Evolutionary conservation across 2,888 invertebrate species (phyloP), one percentile per base, ranked within the genome.

Genomic region (Coecobrya sp.): DNA sequence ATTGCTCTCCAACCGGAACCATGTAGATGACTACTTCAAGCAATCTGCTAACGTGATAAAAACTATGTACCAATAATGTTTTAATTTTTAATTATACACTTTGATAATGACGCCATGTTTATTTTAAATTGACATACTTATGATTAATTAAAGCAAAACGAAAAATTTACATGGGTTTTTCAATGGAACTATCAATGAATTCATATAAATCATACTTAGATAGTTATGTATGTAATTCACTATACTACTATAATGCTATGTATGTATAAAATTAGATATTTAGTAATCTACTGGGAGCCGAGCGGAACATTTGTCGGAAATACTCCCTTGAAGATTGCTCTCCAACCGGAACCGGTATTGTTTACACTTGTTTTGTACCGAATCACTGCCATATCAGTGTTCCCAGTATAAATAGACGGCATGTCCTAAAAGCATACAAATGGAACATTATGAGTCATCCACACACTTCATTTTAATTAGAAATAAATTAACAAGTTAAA

Each of bases 261-360:
- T 16, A 19, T 76, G 49, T n/a, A 22, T 42, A 55, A 27, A 55
- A n/a, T 30, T 25, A 10, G 52, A 22, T n/a, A n/a, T n/a, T n/a
- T n/a, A 65, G 30, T 16, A 73, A 19, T 11, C 42, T 22, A 76
- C n/a, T 16, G 25, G 0, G 82, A 59, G 10, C 55, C 59, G 1
- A 84, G 19, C 16, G 91, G 92, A 42, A 93, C 27, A 36, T 82
- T 49, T 81, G 94, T 94, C 55, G 94, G 93, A 62, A 30, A 79
- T 4, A 91, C 91, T 19, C 95, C 95, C 79, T 95, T 93, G 93
- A 96, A 96, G 8, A 94, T 88, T 55, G 96, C 96, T 2, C 96
- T 95, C 97, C 97, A 98, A 25, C 98, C 98, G 0, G 96, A 96
- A 10, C 98, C 98, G 27, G 97, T 97, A 95, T 97, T 98, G 94